phyloP scores from a whole-genome alignment of 2,797 vertebrate species.

The Aldrovandia affinis region DNA sequence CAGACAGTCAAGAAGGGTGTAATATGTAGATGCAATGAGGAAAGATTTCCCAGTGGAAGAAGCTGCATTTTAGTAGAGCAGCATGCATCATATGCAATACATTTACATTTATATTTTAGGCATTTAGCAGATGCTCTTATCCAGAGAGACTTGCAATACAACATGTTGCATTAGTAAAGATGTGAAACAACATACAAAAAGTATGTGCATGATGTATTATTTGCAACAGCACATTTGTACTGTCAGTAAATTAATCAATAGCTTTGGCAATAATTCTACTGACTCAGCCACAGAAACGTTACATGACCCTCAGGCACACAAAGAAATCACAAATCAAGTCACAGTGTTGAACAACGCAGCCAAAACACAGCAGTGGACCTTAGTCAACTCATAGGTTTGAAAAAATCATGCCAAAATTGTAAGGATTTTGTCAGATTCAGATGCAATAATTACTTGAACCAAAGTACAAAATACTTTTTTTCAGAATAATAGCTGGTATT shows the following conservation, averaged over 20 bases:
- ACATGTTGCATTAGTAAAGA: neutral
- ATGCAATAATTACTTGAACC: neutral
- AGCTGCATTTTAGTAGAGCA: neutral
- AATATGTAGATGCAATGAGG: neutral
- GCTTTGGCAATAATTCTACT: neutral
- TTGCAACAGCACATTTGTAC: neutral
- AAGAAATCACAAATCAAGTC: neutral
- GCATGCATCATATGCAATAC: neutral
- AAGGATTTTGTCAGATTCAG: neutral
- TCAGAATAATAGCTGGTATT: neutral
- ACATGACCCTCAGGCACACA: neutral
- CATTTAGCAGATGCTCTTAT: too few relatives aligned
- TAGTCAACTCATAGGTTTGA: neutral
- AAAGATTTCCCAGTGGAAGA: neutral
- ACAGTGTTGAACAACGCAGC: neutral
- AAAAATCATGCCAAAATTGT: neutral
- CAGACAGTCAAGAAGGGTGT: too few relatives aligned
- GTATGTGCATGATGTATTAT: neutral
- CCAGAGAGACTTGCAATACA: too few relatives aligned
- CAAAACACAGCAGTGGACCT: neutral
- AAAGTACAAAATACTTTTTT: neutral
- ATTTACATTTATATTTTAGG: too few relatives aligned
- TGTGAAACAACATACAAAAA: neutral
- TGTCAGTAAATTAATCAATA: neutral
- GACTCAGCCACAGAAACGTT: neutral